These are phyloP conservation scores for Danionella cerebrum DNA, from an alignment of 2,113 vertebrate species.

Conservation along the genomic window DNA sequence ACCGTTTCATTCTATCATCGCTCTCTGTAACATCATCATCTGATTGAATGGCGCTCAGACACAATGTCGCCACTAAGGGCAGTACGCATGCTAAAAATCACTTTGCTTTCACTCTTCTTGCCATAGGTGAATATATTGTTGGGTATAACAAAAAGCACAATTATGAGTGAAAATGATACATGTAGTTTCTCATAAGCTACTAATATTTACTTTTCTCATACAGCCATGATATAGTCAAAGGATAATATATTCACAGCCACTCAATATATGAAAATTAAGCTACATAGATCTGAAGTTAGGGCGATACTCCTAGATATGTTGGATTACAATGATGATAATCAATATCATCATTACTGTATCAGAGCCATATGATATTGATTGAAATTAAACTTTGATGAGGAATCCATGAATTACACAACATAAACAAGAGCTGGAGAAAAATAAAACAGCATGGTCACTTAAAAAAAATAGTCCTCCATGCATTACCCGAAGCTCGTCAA, in stretches of 20 bases:
- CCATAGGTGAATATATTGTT: constrained; percentile 42
- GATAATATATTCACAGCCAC: constrained; percentile 16
- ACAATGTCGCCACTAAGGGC: constrained; percentile 10
- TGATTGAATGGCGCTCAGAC: neutral
- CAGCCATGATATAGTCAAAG: constrained; percentile 22
- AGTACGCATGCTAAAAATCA: constrained; percentile 23
- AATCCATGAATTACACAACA: constrained; percentile 15
- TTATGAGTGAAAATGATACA: constrained; percentile 54
- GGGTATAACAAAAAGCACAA: constrained; percentile 54
- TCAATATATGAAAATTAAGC: constrained; percentile 14
- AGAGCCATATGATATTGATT: neutral
- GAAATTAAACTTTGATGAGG: constrained; percentile 16
- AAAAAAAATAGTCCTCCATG: constrained; percentile 53
- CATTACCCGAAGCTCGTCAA: constrained; percentile 58
- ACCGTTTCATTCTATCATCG: constrained; percentile 45
- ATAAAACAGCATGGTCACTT: constrained; percentile 40
- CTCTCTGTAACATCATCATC: constrained; percentile 18
- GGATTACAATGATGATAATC: neutral
- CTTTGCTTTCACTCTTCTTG: constrained; percentile 25
- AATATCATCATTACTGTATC: neutral
- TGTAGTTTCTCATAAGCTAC: constrained; percentile 35
- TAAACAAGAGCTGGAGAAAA: neutral
- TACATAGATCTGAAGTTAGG: constrained; percentile 7
- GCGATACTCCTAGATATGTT: constrained; percentile 10
- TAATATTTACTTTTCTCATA: constrained; percentile 10